Evolutionary conservation across 2,888 invertebrate species (phyloP), one percentile per base, ranked within the genome.

Genomic region (Lasioglossum lativentre): DNA sequence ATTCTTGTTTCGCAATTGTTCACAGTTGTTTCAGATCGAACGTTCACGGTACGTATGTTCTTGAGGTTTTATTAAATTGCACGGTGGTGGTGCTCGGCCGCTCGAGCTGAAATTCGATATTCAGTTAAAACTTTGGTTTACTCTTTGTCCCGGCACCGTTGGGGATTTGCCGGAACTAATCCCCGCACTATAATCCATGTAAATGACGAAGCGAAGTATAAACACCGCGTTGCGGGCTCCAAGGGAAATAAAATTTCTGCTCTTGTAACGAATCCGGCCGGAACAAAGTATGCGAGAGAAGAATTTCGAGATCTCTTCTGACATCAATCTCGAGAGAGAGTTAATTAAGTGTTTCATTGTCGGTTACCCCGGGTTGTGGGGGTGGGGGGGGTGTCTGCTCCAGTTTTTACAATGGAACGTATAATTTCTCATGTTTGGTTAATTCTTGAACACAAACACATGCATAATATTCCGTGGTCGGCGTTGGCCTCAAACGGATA

Each of bases 71-170:
- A 63, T 63, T 59, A 59, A 27, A 59, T 59, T 30, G 27, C 16
- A 63, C n/a, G n/a, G n/a, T n/a, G n/a, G n/a, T 30, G 14, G 30
- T 16, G 16, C 30, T 63, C 63, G 14, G 30, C 10, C 16, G 27
- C 63, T 14, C 63, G 63, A 63, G 30, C 30, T 63, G 30, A 63
- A 63, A 76, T 30, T 45, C 38, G 19, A 34, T 34, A 52, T 23
- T 38, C 45, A 27, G 78, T 63, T 47, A 47, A 73, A 73, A 73
- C 47, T 45, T 30, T 14, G 45, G 47, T 47, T 47, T 73, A 63
- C 63, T 63, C 63, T 63, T 63, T 63, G 63, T 63, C 63, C 30
- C 6, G 16, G 27, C 6, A 63, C 63, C 63, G 63, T 30, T 16
- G 14, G 27, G 63, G 30, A 14, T 63, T 63, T 63, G 30, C 16